These are phyloP conservation scores for Apocheima hispidaria DNA, from an alignment of 2,888 invertebrate genomes.

Conservation along the genomic window DNA sequence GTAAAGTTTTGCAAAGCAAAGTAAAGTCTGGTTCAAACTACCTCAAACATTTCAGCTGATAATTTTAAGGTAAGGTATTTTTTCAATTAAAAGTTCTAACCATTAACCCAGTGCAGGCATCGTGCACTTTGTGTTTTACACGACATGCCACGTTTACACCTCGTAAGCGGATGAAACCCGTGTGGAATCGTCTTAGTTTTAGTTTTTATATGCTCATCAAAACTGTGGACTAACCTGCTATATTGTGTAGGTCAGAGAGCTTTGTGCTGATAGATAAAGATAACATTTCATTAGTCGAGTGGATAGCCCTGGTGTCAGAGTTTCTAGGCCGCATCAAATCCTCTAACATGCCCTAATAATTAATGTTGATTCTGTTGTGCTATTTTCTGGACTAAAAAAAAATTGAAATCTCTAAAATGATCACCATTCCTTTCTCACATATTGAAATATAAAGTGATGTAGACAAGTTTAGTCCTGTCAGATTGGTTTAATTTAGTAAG, in stretches of 20 bases:
- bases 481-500: too few relatives aligned
- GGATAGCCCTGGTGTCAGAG: too few relatives aligned
- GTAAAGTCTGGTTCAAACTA: too few relatives aligned
- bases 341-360: background rate
- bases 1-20: too few relatives aligned
- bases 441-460: too few relatives aligned
- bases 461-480: too few relatives aligned
- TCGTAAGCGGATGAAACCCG: slow-evolving; percentile 9
- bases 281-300: too few relatives aligned
- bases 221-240: background rate
- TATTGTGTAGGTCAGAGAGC: too few relatives aligned
- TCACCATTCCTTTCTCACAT: background rate
- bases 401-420: background rate
- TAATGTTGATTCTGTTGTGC: too few relatives aligned
- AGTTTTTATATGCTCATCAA: slow-evolving; percentile 16
- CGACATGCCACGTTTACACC: slow-evolving; percentile 11
- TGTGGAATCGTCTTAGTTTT: background rate
- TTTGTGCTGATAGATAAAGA: background rate
- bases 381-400: too few relatives aligned
- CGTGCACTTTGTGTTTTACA: slow-evolving; percentile 8
- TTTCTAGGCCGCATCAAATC: too few relatives aligned
- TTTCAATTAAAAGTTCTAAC: background rate
- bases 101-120: background rate
- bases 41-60: background rate
- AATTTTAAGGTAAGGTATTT: background rate